Conservation (phyloP, 2,888 invertebrate species). For the Agelastica alni region DNA sequence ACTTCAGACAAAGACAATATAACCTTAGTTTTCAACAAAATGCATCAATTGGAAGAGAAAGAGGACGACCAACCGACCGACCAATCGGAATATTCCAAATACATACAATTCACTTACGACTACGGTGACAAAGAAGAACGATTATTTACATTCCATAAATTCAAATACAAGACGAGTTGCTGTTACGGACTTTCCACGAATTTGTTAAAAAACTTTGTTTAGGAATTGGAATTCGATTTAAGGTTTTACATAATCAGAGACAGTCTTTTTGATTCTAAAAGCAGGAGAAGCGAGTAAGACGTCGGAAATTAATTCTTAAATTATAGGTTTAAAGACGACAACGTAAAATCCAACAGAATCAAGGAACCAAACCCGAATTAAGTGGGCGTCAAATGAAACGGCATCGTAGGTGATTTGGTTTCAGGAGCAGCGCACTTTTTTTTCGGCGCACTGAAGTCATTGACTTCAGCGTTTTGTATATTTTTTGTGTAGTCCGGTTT, state of each 20-base stretch:
- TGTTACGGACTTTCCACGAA: constrained; percentile 89
- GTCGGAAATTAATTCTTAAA: constrained; percentile 53
- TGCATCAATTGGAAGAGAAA: constrained; percentile 62
- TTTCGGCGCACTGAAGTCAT: constrained; percentile 86
- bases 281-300: constrained; percentile 43
- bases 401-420: constrained; percentile 83
- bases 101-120: constrained; percentile 39
- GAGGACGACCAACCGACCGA: constrained; percentile 62
- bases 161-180: constrained; percentile 69
- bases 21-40: constrained; percentile 71
- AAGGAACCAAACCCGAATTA: constrained; percentile 25
- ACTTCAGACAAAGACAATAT: constrained; percentile 73
- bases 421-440: constrained; percentile 91
- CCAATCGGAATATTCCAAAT: constrained; percentile 34
- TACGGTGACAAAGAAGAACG: constrained; percentile 48
- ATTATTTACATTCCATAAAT: constrained; percentile 55
- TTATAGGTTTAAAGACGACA: constrained; percentile 46
- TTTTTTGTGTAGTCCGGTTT: constrained; percentile 83
- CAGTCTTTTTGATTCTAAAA: constrained; percentile 71
- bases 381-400: constrained; percentile 76
- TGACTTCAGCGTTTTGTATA: constrained; percentile 90
- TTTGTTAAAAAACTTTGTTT: constrained; percentile 80
- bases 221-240: constrained; percentile 86
- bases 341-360: constrained; percentile 33
- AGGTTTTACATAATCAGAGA: constrained; percentile 86